Evolutionary conservation across 2,797 vertebrate species (phyloP), one percentile per base, ranked within the genome.

Genomic region (Pipistrellus pipistrellus): DNA sequence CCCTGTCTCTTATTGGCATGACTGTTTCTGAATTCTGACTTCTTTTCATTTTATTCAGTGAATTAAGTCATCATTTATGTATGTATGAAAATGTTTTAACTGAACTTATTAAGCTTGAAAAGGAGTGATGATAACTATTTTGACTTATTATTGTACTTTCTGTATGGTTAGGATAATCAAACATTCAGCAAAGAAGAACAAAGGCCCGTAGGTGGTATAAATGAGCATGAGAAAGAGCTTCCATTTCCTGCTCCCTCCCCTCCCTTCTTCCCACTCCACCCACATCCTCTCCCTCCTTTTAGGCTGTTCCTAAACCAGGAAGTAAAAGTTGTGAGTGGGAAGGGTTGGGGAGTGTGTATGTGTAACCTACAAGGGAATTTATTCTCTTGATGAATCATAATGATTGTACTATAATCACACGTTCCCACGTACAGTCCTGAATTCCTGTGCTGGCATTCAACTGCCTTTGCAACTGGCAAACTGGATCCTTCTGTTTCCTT

Each of bases 91-190:
- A 90, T 93, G 69, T 95, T 97, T 96, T 94, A 91, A 84, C 84
- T 95, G 93, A 97, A 93, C 81, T 96, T 95, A 94, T 96, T 95
- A 92, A 91, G 48, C 82, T 88, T 94, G 86, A 92, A 96, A 89
- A 93, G 53, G 80, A 95, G 66, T 91, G 77, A 93, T 10, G 69
- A 66, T 92, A 93, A 91, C 92, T 97, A 95, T 95, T 97, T 96
- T 96, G 96, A 96, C 95, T 96, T 95, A 97, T 88, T 97, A n/a
- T n/a, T n/a, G n/a, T n/a, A 72, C 86, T 97, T 95, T 97, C 94
- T 93, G 89, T 85, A 73, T 95, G 59, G 89, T 95, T 96, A 90
- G 68, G 88, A 93, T 96, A 96, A 96, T 97, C 96, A 97, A 95
- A 95, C 94, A 95, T 92, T 90, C 78, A 80, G 87, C 83, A 94